Percentiles rank a stretch among this genome's conserved stretches.
These are phyloP conservation scores for Sinopyrophorus schimmeli DNA, from an alignment of 2,888 invertebrate species.

Conservation along the genomic window DNA sequence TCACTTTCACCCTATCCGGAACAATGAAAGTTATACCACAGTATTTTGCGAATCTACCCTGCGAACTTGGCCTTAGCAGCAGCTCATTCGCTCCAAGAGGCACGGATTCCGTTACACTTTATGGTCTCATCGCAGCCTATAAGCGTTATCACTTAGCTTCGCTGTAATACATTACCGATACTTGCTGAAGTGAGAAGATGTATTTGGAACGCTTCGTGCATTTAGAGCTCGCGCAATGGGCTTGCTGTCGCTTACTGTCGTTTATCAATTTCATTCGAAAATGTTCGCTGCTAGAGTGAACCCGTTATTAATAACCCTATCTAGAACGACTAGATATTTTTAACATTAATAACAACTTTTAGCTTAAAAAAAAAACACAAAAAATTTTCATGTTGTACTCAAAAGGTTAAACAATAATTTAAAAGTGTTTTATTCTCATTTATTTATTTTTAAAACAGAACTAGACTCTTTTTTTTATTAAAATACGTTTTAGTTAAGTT, in stretches of 20 bases:
- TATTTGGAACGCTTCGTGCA: slow-evolving; percentile 48
- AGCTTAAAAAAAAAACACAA: too few species aligned
- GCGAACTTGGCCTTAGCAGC: slow-evolving; percentile 41
- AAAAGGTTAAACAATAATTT: too few species aligned
- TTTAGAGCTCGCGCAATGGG: slow-evolving; percentile 30
- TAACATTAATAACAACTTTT: too few species aligned
- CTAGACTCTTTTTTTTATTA: too few species aligned
- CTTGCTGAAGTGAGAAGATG: slow-evolving; percentile 53
- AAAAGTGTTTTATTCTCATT: too few species aligned
- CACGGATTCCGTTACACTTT: slow-evolving; percentile 47
- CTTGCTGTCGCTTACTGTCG: slow-evolving; percentile 27
- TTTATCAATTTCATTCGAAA: slow-evolving; percentile 29
- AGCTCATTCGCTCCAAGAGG: slow-evolving; percentile 45
- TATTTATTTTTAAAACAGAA: too few species aligned
- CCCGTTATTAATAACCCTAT: slow-evolving; percentile 18
- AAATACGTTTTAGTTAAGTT: too few species aligned
- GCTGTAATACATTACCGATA: slow-evolving; percentile 52
- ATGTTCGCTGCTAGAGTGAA: slow-evolving; percentile 12
- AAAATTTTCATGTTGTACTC: too few species aligned
- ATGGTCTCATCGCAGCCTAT: slow-evolving; percentile 48
- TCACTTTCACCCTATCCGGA: slow-evolving; percentile 50
- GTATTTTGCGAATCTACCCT: slow-evolving; percentile 48
- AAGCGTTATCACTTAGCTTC: slow-evolving; percentile 49
- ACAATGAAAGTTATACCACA: slow-evolving; percentile 52
- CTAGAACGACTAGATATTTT: too few species aligned